Conservation (phyloP, 1,140 invertebrate genomes). For the Dreissena polymorpha region DNA sequence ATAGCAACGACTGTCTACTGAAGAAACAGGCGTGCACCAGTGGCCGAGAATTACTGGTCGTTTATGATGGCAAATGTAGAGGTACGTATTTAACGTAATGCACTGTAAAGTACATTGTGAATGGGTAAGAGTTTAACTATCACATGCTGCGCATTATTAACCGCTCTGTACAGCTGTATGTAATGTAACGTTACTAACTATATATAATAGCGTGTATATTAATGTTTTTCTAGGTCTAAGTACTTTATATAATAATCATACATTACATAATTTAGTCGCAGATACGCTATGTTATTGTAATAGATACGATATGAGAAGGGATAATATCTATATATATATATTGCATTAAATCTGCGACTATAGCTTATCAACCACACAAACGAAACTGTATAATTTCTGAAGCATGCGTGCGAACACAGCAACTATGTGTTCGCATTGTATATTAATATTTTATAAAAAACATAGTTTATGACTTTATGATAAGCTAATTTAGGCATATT, state of each 20-base stretch:
- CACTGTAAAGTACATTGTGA: not conserved
- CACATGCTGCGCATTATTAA: not conserved
- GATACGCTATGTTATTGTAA: no score
- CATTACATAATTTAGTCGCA: not conserved
- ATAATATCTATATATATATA: no score
- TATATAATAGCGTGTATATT: not conserved
- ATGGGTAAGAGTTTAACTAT: not conserved
- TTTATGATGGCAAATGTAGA: constrained; percentile 67
- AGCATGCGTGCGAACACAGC: no score
- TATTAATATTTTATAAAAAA: no score
- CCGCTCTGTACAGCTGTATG: not conserved
- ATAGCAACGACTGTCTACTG: constrained; percentile 91
- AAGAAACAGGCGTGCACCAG: constrained; percentile 72
- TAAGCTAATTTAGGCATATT: no score
- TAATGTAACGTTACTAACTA: not conserved
- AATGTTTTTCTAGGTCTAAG: not conserved
- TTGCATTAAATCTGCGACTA: no score
- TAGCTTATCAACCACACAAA: no score
- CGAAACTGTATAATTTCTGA: no score
- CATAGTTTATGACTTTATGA: no score
- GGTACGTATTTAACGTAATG: constrained; percentile 15
- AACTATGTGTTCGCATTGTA: no score
- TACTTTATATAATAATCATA: not conserved
- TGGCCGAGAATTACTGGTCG: constrained; percentile 64
- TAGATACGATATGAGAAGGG: no score